Base-by-base conservation (phyloP, 2,113 vertebrate species). In the Cyanoramphus novaezelandiae region DNA sequence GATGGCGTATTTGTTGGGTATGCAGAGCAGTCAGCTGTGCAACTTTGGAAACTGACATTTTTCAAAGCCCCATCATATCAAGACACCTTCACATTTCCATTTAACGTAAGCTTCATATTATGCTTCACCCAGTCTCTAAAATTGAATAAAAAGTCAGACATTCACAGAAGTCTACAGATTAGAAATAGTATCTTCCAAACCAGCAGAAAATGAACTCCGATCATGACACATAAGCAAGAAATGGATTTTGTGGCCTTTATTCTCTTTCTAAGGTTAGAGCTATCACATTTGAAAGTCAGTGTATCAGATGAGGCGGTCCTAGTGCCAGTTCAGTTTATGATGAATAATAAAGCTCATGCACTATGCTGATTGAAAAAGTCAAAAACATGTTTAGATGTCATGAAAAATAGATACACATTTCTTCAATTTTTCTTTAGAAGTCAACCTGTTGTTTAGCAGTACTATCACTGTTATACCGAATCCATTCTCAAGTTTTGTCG, bases 401-500 rank as follows among this genome's bases (percentile, higher is more conserved):
- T 82, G 59, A 92, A 92, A 80, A 94, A 92, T 81, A 70, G 53
- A 60, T 82, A 92, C 59, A 20, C 4, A 35, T 78, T 93, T 84
- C 44, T 92, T 75, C 47, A 84, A 70, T 88, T 94, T 59, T 87
- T 88, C 63, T 81, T 65, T 27, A 93, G 80, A 88, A 93, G 44
- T n/a, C 80, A 68, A 35, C 21, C 37, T 86, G 49, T 77, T 94
- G 71, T 92, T 90, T 50, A 88, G 43, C 72, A 83, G 31, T 33
- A 47, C 28, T 91, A 9, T 60, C 35, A n/a, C 46, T 88, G 62
- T 95, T 82, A n/a, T 25, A 85, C 65, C 23, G 27, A 82, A 69
- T 65, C 35, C 11, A 29, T 82, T 85, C 44, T 65, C 57, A 72
- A 20, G 57, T 43, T 94, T 79, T 84, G 39, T 72, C 44, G 1